Evolutionary conservation across 64 coral and sea anemone species (phyloP).

Genomic region (Pocillopora damicornis): DNA sequence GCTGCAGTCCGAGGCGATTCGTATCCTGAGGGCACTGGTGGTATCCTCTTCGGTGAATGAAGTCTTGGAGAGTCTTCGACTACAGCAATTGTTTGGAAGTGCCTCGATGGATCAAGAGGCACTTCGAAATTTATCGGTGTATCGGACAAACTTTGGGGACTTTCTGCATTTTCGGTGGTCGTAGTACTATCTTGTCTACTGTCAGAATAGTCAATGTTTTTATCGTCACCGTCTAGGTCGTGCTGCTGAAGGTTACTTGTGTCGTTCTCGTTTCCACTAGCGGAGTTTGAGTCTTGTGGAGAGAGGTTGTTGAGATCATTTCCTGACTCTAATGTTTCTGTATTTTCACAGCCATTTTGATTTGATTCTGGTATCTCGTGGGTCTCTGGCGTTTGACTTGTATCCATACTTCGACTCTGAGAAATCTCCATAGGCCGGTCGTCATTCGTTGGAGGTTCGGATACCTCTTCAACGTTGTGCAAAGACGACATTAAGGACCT

Average conservation of each 20-base stretch:
- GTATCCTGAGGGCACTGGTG: neutral
- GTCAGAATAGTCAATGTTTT: constrained; percentile 1
- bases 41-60: constrained; percentile 2
- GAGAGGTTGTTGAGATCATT: neutral
- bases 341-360: neutral
- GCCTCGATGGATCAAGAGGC: neutral
- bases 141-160: neutral
- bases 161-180: neutral
- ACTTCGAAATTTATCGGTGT: neutral
- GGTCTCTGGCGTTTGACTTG: neutral
- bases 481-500: neutral
- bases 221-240: constrained; percentile 2
- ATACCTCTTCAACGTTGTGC: neutral
- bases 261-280: neutral
- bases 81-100: neutral
- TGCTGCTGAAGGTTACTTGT: neutral
- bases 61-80: neutral
- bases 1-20: too few species aligned
- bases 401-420: constrained; percentile 16
- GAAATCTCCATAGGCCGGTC: neutral
- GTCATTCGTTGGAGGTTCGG: neutral
- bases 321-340: neutral
- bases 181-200: neutral
- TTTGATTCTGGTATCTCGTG: neutral
- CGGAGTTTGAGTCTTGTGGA: neutral